phyloP scores from a whole-genome alignment of 2,888 invertebrate species.

The Sphaerophoria taeniata region DNA sequence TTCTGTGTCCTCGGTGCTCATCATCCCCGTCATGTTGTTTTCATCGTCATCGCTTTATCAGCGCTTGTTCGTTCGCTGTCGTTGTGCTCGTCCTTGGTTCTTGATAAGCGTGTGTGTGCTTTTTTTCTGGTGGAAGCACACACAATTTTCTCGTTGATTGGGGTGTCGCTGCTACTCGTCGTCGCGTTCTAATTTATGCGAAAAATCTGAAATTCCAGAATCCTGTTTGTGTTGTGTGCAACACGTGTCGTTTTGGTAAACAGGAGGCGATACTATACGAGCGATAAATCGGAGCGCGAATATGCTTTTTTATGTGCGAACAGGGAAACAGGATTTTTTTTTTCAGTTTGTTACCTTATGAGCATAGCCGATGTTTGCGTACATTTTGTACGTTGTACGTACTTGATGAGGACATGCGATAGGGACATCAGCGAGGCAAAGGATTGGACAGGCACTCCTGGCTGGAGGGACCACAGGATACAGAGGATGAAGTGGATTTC shows the following conservation, averaged over 20 bases:
- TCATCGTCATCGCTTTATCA: slow-evolving; percentile 4
- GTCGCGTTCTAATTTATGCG: slow-evolving; percentile 71
- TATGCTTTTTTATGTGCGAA: slow-evolving; percentile 44
- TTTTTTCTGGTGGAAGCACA: slow-evolving; percentile 49
- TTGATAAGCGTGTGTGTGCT: slow-evolving; percentile 29
- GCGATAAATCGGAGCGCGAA: slow-evolving; percentile 71
- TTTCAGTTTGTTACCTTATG: background rate
- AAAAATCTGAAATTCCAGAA: slow-evolving; percentile 65
- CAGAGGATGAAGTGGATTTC: slow-evolving; percentile 13
- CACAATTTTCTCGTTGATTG: slow-evolving; percentile 53
- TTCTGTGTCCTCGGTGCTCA: too few species aligned
- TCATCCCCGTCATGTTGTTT: slow-evolving; percentile 37
- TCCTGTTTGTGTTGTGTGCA: slow-evolving; percentile 51
- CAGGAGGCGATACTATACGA: slow-evolving; percentile 71
- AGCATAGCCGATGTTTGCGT: slow-evolving; percentile 48
- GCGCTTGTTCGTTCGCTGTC: slow-evolving; percentile 8
- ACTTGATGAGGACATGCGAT: slow-evolving; percentile 62
- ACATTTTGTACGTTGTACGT: slow-evolving; percentile 41
- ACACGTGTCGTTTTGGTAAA: slow-evolving; percentile 66
- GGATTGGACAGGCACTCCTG: too few species aligned
- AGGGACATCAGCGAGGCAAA: slow-evolving; percentile 47
- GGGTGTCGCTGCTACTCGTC: slow-evolving; percentile 55
- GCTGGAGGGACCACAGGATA: slow-evolving; percentile 5
- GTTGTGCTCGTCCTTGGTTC: slow-evolving; percentile 25
- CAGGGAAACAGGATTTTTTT: slow-evolving; percentile 55